These are phyloP conservation scores for Eurois occulta DNA, from an alignment of 2,888 invertebrate genomes.

Conservation along the genomic window DNA sequence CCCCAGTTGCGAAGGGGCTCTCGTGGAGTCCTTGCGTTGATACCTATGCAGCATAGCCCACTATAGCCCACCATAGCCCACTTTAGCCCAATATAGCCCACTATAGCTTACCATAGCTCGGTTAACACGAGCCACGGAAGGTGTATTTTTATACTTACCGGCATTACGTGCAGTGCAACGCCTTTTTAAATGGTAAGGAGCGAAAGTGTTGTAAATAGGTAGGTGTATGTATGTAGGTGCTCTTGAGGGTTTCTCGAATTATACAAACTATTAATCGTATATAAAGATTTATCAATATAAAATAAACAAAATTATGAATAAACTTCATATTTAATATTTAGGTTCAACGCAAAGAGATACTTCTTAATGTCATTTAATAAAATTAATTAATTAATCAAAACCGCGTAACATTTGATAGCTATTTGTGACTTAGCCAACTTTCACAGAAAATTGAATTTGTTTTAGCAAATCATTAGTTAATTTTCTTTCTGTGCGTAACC, in stretches of 20 bases:
- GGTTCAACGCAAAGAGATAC: not conserved
- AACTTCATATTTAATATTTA: not conserved
- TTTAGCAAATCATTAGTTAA: not conserved
- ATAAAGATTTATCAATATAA: too few relatives aligned
- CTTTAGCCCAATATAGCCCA: constrained; percentile 22
- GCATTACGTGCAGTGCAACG: constrained; percentile 39
- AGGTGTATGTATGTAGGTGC: not conserved
- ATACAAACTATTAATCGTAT: too few relatives aligned
- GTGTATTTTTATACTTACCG: constrained; percentile 55
- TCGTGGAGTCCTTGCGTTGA: constrained; percentile 70
- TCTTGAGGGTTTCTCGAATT: not conserved
- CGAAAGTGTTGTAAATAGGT: constrained; percentile 1
- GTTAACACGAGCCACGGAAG: constrained; percentile 53
- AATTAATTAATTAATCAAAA: not conserved
- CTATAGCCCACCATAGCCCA: constrained; percentile 27
- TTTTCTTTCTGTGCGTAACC: not conserved
- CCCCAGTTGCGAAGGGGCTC: constrained; percentile 76
- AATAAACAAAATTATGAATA: not conserved
- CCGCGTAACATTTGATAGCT: not conserved
- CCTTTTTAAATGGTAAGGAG: constrained; percentile 34
- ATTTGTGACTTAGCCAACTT: not conserved
- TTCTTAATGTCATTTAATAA: not conserved
- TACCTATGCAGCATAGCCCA: constrained; percentile 65
- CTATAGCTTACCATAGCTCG: constrained; percentile 53
- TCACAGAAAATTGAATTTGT: not conserved